These are phyloP conservation scores for Ptilodon capucinus DNA, from an alignment of 2,888 invertebrate species.

Conservation along the genomic window DNA sequence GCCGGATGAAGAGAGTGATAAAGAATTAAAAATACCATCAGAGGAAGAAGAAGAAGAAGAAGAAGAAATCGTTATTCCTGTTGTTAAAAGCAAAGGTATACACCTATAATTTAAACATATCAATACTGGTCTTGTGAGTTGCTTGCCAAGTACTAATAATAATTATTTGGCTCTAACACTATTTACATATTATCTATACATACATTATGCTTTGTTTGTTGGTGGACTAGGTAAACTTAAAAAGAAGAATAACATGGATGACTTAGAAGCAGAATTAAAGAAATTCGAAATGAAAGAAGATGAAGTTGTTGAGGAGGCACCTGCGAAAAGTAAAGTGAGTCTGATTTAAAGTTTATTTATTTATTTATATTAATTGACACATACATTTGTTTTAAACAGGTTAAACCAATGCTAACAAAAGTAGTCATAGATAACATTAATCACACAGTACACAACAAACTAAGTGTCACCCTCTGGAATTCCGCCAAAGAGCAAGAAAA, in stretches of 20 bases:
- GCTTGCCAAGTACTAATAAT: too few relatives aligned
- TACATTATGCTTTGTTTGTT: too few relatives aligned
- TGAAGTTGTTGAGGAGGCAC: constrained; percentile 43
- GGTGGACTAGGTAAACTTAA: constrained; percentile 64
- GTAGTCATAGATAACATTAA: too few relatives aligned
- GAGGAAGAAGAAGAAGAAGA: constrained; percentile 62
- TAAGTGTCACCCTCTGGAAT: too few relatives aligned
- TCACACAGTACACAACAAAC: too few relatives aligned
- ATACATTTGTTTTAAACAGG: background rate
- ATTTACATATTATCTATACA: background rate
- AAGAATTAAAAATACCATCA: constrained; percentile 55
- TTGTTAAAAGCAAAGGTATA: constrained; percentile 69
- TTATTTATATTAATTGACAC: too few relatives aligned
- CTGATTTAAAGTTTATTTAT: background rate
- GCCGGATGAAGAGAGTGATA: constrained; percentile 69
- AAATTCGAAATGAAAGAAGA: constrained; percentile 72
- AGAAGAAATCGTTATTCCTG: constrained; percentile 59
- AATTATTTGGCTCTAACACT: too few relatives aligned
- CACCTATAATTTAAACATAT: background rate
- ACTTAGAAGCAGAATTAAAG: constrained; percentile 72
- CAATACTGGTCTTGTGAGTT: too few relatives aligned
- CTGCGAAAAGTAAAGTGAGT: constrained; percentile 46
- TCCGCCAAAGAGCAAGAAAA: too few relatives aligned
- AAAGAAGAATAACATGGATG: constrained; percentile 71
- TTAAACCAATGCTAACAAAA: too few relatives aligned